These are phyloP conservation scores for Poliocrania exsul DNA, from an alignment of 2,797 vertebrate species.

Conservation along the genomic window DNA sequence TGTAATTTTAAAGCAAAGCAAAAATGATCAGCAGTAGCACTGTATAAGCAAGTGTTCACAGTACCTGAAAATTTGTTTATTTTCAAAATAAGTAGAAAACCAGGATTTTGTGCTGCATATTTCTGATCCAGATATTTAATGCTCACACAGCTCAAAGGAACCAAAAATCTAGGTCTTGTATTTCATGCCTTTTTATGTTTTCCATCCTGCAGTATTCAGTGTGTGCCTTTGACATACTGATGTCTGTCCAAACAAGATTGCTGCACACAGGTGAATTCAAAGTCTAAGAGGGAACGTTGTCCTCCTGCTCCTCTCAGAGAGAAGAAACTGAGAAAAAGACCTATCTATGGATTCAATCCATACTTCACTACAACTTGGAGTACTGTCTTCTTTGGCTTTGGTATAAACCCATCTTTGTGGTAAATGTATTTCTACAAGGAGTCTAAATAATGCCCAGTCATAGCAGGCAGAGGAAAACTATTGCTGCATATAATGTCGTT, in stretches of 20 bases:
- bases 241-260: not conserved
- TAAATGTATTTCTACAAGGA: not conserved
- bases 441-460: not conserved
- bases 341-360: not conserved
- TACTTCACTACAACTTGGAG: not conserved
- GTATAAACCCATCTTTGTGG: not conserved
- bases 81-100: conserved; percentile 1
- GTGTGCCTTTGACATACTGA: not conserved
- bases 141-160: not conserved
- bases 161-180: not conserved
- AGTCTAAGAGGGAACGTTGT: not conserved
- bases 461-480: conserved; percentile 8
- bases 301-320: not conserved
- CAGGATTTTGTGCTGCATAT: not conserved
- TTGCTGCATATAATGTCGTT: not conserved
- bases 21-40: not conserved
- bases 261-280: not conserved
- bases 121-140: not conserved
- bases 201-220: not conserved
- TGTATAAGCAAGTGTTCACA: not conserved
- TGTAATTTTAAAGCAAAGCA: conserved; percentile 4
- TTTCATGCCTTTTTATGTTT: not conserved
- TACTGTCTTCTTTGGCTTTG: not conserved
- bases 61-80: not conserved
- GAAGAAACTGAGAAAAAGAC: not conserved